Percentiles rank a stretch among this genome's conserved stretches.
Evolutionary conservation across 2,888 invertebrate species (phyloP).

Genomic region (Pimpla rufipes): DNA sequence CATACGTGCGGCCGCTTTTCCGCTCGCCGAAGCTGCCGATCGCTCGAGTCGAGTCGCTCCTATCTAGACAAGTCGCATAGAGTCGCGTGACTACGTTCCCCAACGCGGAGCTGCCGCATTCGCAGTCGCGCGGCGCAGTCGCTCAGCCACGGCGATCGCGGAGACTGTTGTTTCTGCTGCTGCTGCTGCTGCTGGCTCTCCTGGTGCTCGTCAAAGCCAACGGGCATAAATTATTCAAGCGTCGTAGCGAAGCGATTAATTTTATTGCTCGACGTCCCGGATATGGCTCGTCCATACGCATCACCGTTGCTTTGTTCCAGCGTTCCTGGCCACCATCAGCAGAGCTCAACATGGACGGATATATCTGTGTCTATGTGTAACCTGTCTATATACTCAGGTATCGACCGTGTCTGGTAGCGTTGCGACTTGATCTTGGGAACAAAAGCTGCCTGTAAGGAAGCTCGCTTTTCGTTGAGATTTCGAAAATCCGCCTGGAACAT

Average conservation of each 20-base stretch:
- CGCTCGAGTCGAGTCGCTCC: slow-evolving; percentile 50
- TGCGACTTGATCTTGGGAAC: too few species aligned
- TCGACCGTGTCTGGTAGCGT: too few species aligned
- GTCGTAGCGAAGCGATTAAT: slow-evolving; percentile 42
- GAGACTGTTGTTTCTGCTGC: slow-evolving; percentile 49
- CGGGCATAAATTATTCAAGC: slow-evolving; percentile 36
- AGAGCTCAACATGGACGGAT: slow-evolving; percentile 55
- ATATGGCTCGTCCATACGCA: slow-evolving; percentile 82
- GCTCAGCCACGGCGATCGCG: slow-evolving; percentile 56
- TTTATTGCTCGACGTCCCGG: slow-evolving; percentile 77
- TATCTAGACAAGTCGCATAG: slow-evolving; percentile 44
- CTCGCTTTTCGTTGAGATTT: too few species aligned
- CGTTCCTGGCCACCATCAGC: slow-evolving; percentile 64
- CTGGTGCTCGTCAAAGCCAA: slow-evolving; percentile 60
- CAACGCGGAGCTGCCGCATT: slow-evolving; percentile 39
- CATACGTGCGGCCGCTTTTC: slow-evolving; percentile 22
- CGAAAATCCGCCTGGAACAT: too few species aligned
- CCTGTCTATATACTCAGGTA: not conserved
- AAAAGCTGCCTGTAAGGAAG: too few species aligned
- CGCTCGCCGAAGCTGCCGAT: slow-evolving; percentile 52
- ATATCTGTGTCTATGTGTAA: slow-evolving; percentile 8
- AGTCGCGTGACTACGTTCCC: slow-evolving; percentile 58
- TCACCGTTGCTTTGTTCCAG: slow-evolving; percentile 79
- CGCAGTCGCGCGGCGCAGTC: slow-evolving; percentile 37
- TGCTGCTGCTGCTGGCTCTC: slow-evolving; percentile 51